Evolutionary conservation across 2,888 invertebrate genomes (phyloP).

Genomic region (Pyrocoelia pectoralis): DNA sequence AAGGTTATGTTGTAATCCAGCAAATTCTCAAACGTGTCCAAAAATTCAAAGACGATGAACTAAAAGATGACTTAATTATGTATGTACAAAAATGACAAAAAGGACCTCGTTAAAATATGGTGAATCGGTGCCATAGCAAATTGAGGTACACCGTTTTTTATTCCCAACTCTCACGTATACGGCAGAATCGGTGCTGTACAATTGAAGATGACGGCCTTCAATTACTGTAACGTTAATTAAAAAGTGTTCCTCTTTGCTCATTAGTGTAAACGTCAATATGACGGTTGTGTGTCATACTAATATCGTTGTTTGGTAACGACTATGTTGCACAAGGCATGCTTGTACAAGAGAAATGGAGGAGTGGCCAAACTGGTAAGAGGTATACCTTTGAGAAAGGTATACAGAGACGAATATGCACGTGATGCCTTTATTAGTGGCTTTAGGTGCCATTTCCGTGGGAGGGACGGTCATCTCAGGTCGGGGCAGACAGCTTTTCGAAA

Average conservation of each 20-base stretch:
- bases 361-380: too few species aligned
- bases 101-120: conserved; percentile 75
- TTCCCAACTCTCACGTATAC: conserved; percentile 71
- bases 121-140: conserved; percentile 66
- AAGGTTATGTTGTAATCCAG: conserved; percentile 67
- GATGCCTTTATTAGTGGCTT: too few species aligned
- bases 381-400: too few species aligned
- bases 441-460: too few species aligned
- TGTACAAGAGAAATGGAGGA: too few species aligned
- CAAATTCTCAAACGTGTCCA: conserved; percentile 65
- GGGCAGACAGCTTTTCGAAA: too few species aligned
- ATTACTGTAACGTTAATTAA: conserved; percentile 72
- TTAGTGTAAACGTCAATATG: background rate
- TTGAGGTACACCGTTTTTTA: conserved; percentile 66
- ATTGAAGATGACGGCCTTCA: conserved; percentile 68
- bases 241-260: conserved; percentile 57
- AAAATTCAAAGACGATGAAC: conserved; percentile 76
- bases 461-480: too few species aligned
- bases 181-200: conserved; percentile 65
- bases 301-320: too few species aligned
- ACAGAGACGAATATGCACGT: too few species aligned
- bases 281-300: background rate
- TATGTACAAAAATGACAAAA: too few species aligned
- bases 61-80: conserved; percentile 56
- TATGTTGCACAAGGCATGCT: too few species aligned